A percentile compares a stretch with the other conserved stretches of the same genome.
Evolutionary conservation across 1,140 invertebrate genomes (phyloP).

Genomic region (Drosophila mojavensis): DNA sequence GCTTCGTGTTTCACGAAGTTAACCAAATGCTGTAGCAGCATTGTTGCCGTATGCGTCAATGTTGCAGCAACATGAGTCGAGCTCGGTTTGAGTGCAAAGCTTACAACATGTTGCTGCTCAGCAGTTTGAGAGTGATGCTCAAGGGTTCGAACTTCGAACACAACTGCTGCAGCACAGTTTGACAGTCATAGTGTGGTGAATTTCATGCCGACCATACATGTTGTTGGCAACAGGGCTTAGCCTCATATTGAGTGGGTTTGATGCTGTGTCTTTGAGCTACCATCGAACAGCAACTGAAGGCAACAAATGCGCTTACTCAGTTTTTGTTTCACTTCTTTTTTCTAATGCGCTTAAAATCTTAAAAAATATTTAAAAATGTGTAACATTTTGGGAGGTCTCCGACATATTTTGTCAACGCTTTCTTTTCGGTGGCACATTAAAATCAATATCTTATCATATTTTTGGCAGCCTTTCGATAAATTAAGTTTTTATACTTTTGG

Average conservation of each 20-base stretch:
- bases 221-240: conserved; percentile 30
- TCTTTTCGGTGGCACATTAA: conserved; percentile 54
- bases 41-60: neutral
- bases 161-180: conserved; percentile 7
- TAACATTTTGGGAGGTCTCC: conserved; percentile 42
- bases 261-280: neutral
- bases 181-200: conserved; percentile 12
- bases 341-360: conserved; percentile 63
- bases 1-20: conserved; percentile 15
- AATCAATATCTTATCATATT: conserved; percentile 59
- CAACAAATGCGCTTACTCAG: conserved; percentile 35
- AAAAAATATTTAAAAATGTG: neutral
- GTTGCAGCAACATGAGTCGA: conserved; percentile 23
- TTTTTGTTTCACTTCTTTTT: conserved; percentile 10
- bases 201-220: conserved; percentile 8
- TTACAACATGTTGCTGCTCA: conserved; percentile 20
- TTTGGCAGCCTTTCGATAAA: conserved; percentile 50
- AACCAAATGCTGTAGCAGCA: conserved; percentile 15
- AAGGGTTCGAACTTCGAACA: no score
- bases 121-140: neutral
- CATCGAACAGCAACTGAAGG: conserved; percentile 12
- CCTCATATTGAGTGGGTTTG: conserved; percentile 22
- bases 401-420: conserved; percentile 57
- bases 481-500: neutral
- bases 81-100: conserved; percentile 13